phyloP scores from a whole-genome alignment of 2,797 vertebrate species.

The Synaphobranchus kaupii region DNA sequence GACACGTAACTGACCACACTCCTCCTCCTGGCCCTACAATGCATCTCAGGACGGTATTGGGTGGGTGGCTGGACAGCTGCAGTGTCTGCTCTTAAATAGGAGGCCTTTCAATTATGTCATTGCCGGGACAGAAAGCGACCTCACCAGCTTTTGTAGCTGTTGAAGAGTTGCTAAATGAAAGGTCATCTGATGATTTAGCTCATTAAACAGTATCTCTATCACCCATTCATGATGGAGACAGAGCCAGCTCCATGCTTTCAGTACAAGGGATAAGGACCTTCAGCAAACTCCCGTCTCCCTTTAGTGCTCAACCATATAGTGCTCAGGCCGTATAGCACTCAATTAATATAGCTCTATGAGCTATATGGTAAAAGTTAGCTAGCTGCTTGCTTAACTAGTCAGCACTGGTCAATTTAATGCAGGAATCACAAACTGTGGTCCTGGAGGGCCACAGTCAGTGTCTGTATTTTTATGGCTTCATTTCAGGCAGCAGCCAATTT shows the following conservation, averaged over 20 bases:
- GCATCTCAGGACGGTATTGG: neutral
- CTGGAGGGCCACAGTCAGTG: no score
- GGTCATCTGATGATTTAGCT: neutral
- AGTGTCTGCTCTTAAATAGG: neutral
- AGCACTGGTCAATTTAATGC: no score
- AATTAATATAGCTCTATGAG: no score
- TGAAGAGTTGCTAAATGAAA: neutral
- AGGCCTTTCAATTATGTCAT: neutral
- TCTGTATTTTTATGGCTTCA: no score
- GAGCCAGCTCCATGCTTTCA: neutral
- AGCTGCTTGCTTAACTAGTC: no score
- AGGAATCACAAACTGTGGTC: no score
- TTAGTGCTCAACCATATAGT: no score
- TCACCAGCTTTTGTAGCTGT: no score
- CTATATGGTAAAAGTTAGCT: no score
- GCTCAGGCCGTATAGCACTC: no score
- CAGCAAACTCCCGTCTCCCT: no score
- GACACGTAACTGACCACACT: neutral
- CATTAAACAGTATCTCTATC: neutral
- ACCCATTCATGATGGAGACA: neutral
- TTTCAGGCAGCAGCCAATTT: no score
- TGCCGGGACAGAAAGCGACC: neutral
- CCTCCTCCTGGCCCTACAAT: neutral
- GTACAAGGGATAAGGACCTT: neutral
- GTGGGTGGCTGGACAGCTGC: neutral